Base-by-base conservation (phyloP, 2,797 vertebrate genomes). In the Apogon talboti region DNA sequence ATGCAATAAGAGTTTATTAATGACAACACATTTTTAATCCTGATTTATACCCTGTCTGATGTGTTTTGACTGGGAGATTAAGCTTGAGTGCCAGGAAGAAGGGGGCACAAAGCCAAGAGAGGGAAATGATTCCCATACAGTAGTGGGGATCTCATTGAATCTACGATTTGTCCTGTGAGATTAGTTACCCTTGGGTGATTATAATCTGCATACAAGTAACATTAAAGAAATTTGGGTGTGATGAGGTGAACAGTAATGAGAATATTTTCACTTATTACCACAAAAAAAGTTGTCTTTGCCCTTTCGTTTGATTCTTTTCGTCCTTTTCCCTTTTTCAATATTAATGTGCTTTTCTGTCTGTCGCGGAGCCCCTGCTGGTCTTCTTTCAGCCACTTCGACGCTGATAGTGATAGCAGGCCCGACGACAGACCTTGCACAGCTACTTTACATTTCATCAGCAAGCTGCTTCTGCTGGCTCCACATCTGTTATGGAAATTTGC, bases 401-500 rank as follows among this genome's bases (percentile, higher is more conserved):
- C 51, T 84, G 85, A 92, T 84, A 79, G 84, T 52, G 64, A 84
- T 88, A 84, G 81, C 90, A 89, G 86, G 76, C 79, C 76, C 42
- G 28, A 60, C 38, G n/a, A 77, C 74, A 81, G 83, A 71, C 64
- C 71, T 16, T 24, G 69, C 74, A 70, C 71, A 50, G 46, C 88
- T 81, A 69, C 83, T 90, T 86, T 79, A 87, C 79, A 85, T 90
- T 91, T 90, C 81, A 89, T 87, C 88, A 81, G 83, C 70, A 61
- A 85, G 70, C 82, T 71, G 82, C 83, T 83, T 89, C 81, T 86
- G 71, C 87, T 72, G 83, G 72, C 78, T 86, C 71, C 83, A 89
- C 90, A 91, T 92, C 89, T 91, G 91, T 75, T 91, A 88, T 91
- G 90, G 86, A 92, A 87, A 92, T 90, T 84, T 77, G 38, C 61